Percentiles rank a stretch among this genome's conserved stretches.
phyloP scores from a whole-genome alignment of 2,888 invertebrate species.

The Gibbula magus region DNA sequence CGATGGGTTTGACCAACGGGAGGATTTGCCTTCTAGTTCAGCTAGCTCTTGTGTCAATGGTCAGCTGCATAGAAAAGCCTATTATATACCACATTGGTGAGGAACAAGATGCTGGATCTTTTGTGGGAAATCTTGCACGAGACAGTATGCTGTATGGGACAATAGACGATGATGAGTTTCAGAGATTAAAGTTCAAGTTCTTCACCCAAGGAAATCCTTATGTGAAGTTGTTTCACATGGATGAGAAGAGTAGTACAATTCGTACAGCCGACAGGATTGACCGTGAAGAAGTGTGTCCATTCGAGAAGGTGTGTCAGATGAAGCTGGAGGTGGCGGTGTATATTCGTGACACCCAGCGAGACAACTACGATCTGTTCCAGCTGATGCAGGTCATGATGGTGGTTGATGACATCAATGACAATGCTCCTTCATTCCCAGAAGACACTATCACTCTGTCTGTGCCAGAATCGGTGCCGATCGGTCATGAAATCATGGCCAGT shows the following conservation, averaged over 20 bases:
- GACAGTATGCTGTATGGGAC: constrained; percentile 54
- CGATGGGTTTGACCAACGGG: too few species aligned
- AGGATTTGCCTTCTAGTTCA: too few species aligned
- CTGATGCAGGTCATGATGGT: constrained; percentile 50
- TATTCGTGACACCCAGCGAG: constrained; percentile 24
- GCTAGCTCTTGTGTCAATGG: too few species aligned
- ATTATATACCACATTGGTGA: constrained; percentile 38
- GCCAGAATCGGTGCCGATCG: constrained; percentile 53
- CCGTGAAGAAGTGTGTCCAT: constrained; percentile 52
- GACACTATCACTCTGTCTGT: constrained; percentile 47
- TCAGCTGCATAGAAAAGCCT: neutral
- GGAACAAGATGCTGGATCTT: constrained; percentile 37
- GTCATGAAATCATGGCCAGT: constrained; percentile 51
- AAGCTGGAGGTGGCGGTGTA: constrained; percentile 53
- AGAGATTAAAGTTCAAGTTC: constrained; percentile 56
- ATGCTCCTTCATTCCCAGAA: constrained; percentile 55
- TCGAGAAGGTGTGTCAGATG: constrained; percentile 44
- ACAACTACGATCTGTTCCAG: constrained; percentile 38
- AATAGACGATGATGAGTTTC: constrained; percentile 50
- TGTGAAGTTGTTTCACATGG: constrained; percentile 54
- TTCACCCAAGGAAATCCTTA: constrained; percentile 52
- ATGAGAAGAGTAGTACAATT: constrained; percentile 54
- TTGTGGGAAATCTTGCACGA: constrained; percentile 59
- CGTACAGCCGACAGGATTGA: constrained; percentile 53
- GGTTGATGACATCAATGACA: constrained; percentile 61